Conservation (phyloP, 1,140 invertebrate species). For the Tetraneura akinire region DNA sequence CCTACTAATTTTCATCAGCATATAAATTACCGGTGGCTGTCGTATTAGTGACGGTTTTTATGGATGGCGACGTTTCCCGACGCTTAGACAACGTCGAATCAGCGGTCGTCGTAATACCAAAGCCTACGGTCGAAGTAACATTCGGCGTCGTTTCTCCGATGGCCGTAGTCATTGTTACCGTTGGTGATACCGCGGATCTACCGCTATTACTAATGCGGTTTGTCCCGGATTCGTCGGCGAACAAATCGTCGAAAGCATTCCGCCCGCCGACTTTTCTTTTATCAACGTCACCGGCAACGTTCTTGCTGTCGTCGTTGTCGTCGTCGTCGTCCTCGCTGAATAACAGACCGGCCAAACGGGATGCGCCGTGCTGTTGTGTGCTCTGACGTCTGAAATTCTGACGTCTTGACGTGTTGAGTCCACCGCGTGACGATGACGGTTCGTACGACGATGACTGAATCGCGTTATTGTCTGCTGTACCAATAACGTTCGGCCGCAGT, state of each 20-base stretch:
- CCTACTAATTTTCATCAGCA: too few species aligned
- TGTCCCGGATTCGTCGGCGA: background rate
- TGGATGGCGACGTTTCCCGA: constrained; percentile 25
- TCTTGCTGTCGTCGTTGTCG: background rate
- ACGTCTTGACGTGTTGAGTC: background rate
- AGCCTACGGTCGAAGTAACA: too few species aligned
- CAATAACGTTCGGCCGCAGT: background rate
- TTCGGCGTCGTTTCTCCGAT: background rate
- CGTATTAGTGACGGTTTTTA: background rate
- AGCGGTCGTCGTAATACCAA: background rate
- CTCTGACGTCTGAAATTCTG: constrained; percentile 5
- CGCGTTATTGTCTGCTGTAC: too few species aligned
- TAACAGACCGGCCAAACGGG: constrained; percentile 28
- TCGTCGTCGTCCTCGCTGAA: constrained; percentile 32
- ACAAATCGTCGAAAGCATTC: constrained; percentile 5
- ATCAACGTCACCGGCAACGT: background rate
- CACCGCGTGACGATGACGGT: constrained; percentile 2
- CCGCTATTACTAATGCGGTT: background rate
- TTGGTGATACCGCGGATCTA: background rate
- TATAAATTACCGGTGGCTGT: too few species aligned
- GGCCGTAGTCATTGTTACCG: background rate
- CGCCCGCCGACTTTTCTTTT: background rate
- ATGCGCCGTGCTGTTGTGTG: background rate
- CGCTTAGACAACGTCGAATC: background rate
- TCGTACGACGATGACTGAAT: background rate